Conservation (phyloP, 2,888 invertebrate genomes). For the Icerya purchasi region DNA sequence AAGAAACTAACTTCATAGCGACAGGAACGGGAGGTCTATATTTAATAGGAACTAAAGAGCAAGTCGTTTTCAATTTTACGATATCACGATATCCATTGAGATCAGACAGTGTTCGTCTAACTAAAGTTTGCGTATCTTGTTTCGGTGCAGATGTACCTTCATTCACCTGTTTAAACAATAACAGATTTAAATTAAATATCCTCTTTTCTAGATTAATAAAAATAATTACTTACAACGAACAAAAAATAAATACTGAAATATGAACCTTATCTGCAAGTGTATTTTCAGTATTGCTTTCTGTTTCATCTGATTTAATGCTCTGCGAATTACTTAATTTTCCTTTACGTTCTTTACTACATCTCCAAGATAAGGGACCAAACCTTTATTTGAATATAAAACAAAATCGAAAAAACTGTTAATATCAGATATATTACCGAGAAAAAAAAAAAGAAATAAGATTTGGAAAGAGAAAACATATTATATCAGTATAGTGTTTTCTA, state of each 20-base stretch:
- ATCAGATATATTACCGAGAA: too few relatives aligned
- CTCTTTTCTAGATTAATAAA: too few relatives aligned
- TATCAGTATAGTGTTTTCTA: too few relatives aligned
- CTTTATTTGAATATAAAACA: too few relatives aligned
- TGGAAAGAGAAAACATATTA: too few relatives aligned
- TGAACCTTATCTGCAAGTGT: too few relatives aligned
- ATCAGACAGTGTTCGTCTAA: constrained; percentile 10
- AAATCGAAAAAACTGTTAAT: too few relatives aligned
- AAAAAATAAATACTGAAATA: too few relatives aligned
- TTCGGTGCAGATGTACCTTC: not conserved
- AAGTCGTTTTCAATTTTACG: constrained; percentile 1
- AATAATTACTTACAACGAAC: too few relatives aligned
- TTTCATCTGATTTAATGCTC: not conserved
- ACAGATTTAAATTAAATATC: too few relatives aligned
- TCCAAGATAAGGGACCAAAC: constrained; percentile 48
- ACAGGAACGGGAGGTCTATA: constrained; percentile 13
- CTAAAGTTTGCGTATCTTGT: constrained; percentile 4
- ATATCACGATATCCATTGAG: constrained; percentile 8
- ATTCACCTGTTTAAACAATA: not conserved
- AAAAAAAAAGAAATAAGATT: too few relatives aligned
- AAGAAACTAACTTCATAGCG: constrained; percentile 5
- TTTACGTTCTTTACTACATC: constrained; percentile 45
- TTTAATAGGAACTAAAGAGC: constrained; percentile 10
- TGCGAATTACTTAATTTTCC: constrained; percentile 23
- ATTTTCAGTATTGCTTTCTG: too few relatives aligned